Conservation (phyloP, 2,888 invertebrate genomes). For the Lacanobia wlatinum region DNA sequence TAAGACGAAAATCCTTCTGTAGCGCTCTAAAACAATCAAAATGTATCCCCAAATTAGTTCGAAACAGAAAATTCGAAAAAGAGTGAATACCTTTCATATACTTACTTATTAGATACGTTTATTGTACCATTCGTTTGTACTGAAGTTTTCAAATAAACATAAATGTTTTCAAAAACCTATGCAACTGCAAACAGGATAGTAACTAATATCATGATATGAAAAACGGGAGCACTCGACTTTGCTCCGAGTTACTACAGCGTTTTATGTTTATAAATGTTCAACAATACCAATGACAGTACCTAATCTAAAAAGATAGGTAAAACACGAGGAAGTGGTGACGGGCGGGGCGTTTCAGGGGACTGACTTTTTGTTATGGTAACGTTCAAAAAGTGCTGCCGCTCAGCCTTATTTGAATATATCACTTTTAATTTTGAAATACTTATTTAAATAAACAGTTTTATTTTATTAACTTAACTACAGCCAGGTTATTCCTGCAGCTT, state of each 20-base stretch:
- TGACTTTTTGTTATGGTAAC: too few relatives aligned
- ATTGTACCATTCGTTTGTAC: slow-evolving; percentile 14
- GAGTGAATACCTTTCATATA: neutral
- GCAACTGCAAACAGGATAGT: neutral
- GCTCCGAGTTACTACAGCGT: neutral
- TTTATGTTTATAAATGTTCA: neutral
- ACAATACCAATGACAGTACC: too few relatives aligned
- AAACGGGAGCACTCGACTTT: neutral
- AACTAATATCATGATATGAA: slow-evolving; percentile 7
- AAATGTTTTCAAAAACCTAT: neutral
- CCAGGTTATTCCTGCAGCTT: too few relatives aligned
- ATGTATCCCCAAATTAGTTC: slow-evolving; percentile 19
- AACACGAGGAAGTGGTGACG: too few relatives aligned
- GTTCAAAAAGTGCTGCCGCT: too few relatives aligned
- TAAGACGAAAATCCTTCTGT: slow-evolving; percentile 42
- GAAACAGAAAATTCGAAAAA: neutral
- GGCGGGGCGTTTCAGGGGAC: too few relatives aligned
- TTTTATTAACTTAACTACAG: too few relatives aligned
- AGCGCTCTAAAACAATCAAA: slow-evolving; percentile 14
- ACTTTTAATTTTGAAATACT: too few relatives aligned
- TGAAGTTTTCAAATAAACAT: slow-evolving; percentile 16
- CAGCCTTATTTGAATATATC: too few relatives aligned
- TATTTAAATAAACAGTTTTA: too few relatives aligned
- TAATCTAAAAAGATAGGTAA: too few relatives aligned
- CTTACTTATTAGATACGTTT: too few relatives aligned